phyloP scores from a whole-genome alignment of 2,888 invertebrate genomes.

The Hydroisotoma schaefferi region DNA sequence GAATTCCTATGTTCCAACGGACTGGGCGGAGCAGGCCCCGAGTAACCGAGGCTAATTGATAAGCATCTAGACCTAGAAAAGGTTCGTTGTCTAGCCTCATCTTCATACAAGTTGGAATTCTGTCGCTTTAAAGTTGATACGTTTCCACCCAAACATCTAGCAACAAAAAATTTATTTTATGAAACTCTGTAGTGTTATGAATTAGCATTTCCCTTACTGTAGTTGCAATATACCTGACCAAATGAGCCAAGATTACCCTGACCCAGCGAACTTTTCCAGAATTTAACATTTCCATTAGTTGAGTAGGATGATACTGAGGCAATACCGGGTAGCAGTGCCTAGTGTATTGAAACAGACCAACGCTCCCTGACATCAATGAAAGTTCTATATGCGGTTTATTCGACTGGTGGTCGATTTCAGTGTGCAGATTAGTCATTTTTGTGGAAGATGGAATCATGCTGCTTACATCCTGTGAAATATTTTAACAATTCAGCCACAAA shows the following conservation, averaged over 20 bases:
- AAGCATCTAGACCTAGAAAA: conserved; percentile 87
- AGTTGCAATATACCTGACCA: too few species aligned
- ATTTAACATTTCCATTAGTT: conserved; percentile 95
- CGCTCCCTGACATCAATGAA: conserved; percentile 45
- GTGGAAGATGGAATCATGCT: conserved; percentile 37
- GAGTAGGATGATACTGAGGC: conserved; percentile 99
- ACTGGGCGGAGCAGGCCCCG: conserved; percentile 61
- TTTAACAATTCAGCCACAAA: conserved; percentile 1
- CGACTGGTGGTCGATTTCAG: conserved; percentile 31
- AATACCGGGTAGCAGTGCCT: conserved; percentile 94
- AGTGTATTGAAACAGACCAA: conserved; percentile 94
- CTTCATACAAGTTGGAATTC: conserved; percentile 56
- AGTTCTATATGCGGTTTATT: conserved; percentile 43
- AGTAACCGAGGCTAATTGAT: conserved; percentile 83
- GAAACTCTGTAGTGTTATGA: neutral
- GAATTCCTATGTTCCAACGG: conserved; percentile 74
- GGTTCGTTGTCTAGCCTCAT: conserved; percentile 64
- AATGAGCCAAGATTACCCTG: conserved; percentile 93
- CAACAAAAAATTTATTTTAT: too few species aligned
- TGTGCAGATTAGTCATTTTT: conserved; percentile 19
- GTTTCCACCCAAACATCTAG: conserved; percentile 46
- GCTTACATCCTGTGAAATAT: conserved; percentile 40
- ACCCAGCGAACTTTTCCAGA: conserved; percentile 98
- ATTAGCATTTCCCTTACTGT: conserved; percentile 60
- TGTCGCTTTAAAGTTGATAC: conserved; percentile 42